These are phyloP conservation scores for Coleophora deauratella DNA, from an alignment of 2,888 invertebrate genomes.

Conservation along the genomic window DNA sequence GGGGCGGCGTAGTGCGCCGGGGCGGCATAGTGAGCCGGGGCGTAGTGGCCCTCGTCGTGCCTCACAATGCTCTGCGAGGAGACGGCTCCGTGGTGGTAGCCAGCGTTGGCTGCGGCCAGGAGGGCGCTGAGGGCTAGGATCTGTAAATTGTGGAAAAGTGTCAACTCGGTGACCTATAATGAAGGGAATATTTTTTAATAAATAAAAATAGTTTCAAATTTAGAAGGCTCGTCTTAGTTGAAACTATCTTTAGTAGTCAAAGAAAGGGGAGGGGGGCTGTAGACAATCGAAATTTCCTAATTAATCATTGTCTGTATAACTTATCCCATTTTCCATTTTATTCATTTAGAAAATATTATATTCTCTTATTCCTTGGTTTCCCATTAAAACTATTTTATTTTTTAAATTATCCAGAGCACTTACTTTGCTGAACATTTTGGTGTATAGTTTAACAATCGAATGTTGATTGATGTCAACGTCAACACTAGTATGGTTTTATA, in stretches of 20 bases:
- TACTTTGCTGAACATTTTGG: slow-evolving; percentile 56
- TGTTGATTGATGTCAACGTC: slow-evolving; percentile 47
- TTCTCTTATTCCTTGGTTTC: no score
- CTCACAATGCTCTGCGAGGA: slow-evolving; percentile 51
- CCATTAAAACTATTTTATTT: no score
- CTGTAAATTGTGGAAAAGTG: slow-evolving; percentile 33
- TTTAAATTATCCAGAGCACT: slow-evolving; percentile 24
- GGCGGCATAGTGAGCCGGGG: slow-evolving; percentile 17
- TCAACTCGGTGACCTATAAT: no score
- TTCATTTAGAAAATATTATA: no score
- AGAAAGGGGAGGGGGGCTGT: no score
- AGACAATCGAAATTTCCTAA: no score
- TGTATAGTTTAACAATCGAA: slow-evolving; percentile 38
- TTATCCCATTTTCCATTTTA: no score
- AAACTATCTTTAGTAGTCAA: no score
- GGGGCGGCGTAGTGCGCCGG: slow-evolving; percentile 16
- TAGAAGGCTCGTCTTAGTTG: no score
- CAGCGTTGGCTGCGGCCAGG: slow-evolving; percentile 60
- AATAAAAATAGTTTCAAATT: no score
- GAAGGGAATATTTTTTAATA: no score
- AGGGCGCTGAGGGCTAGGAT: slow-evolving; percentile 51
- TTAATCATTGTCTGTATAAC: no score
- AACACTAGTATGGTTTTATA: slow-evolving; percentile 50
- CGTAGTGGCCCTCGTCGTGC: slow-evolving; percentile 42
- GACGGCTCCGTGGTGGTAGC: slow-evolving; percentile 42